Conservation (phyloP, 2,888 invertebrate species). For the Epsilonema sp. region DNA sequence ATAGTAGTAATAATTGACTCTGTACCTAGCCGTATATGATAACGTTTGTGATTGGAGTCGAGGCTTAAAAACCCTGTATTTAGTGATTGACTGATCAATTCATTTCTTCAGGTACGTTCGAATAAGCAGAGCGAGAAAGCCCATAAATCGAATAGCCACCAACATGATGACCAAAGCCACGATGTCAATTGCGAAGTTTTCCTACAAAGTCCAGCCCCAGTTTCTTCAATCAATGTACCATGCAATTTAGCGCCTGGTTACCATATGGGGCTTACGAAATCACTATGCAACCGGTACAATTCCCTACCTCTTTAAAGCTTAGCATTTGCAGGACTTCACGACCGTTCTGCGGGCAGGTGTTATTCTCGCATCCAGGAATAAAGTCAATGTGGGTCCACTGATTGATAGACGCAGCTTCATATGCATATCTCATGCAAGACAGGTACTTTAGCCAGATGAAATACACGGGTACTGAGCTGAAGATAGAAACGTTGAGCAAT, state of each 20-base stretch:
- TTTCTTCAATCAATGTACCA: too few species aligned
- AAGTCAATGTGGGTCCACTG: constrained; percentile 27
- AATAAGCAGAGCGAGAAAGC: background rate
- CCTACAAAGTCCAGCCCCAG: background rate
- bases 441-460: constrained; percentile 31
- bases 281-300: too few species aligned
- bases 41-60: too few species aligned
- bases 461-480: constrained; percentile 27
- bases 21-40: too few species aligned
- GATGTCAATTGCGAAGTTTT: background rate
- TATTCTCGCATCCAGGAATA: constrained; percentile 9
- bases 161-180: background rate
- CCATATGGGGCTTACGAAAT: too few species aligned
- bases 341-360: background rate
- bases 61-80: too few species aligned
- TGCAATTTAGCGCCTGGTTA: too few species aligned
- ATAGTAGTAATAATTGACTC: too few species aligned
- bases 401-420: constrained; percentile 30
- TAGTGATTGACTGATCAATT: too few species aligned
- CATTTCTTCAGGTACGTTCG: background rate
- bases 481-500: constrained; percentile 6
- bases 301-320: background rate
- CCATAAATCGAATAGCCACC: background rate
- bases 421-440: constrained; percentile 31
- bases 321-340: background rate